Percentiles rank a stretch among this genome's conserved stretches.
phyloP scores from a whole-genome alignment of 1,140 invertebrate genomes.

The Anadara kagoshimensis region DNA sequence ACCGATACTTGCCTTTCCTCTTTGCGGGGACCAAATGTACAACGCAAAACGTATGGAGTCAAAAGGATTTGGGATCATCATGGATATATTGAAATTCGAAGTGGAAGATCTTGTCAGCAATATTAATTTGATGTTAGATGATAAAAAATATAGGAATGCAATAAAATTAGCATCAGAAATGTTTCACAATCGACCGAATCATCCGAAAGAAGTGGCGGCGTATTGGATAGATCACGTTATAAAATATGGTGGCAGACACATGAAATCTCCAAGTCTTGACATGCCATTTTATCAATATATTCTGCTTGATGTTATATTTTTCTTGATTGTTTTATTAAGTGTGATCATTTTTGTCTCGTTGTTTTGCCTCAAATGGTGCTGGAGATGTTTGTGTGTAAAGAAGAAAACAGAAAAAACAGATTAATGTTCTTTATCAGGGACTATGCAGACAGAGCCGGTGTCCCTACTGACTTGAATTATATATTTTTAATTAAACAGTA shows the following conservation, averaged over 20 bases:
- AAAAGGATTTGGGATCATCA: constrained; percentile 39
- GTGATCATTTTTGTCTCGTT: not conserved
- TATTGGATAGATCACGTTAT: constrained; percentile 59
- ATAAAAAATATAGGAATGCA: constrained; percentile 40
- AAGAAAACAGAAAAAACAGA: no score
- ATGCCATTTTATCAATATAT: constrained; percentile 56
- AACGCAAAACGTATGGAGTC: constrained; percentile 63
- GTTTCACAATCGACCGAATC: constrained; percentile 44
- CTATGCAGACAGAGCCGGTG: no score
- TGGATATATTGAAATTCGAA: constrained; percentile 30
- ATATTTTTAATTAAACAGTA: no score
- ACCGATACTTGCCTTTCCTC: constrained; percentile 79
- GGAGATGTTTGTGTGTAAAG: no score
- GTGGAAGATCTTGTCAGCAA: constrained; percentile 20
- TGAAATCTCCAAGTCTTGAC: constrained; percentile 42
- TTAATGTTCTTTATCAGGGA: no score
- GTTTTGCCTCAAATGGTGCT: no score
- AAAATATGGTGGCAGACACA: constrained; percentile 53
- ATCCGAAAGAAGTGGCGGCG: constrained; percentile 43
- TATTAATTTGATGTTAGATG: constrained; percentile 46
- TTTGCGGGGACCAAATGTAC: constrained; percentile 80
- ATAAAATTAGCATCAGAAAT: constrained; percentile 54
- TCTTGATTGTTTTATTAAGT: not conserved
- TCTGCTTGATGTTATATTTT: constrained; percentile 37
- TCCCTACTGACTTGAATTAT: no score